Base-by-base conservation (phyloP, 2,888 invertebrate genomes). In the Celastrina argiolus region DNA sequence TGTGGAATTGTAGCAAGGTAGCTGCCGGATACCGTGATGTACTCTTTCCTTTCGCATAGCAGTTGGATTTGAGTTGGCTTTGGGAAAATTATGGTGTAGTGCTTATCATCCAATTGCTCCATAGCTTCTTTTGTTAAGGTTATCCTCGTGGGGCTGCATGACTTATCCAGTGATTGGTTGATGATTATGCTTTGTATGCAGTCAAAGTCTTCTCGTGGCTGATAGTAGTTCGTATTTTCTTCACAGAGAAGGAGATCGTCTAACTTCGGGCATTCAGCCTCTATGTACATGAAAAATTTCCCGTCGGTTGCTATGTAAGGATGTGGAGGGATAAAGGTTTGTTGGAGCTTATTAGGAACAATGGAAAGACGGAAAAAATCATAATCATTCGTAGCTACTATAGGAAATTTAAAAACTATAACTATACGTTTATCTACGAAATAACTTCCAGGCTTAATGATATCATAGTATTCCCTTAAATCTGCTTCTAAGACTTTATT, bases 241-340 rank as follows among this genome's bases (percentile, higher is more conserved):
- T 68, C 69, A 26, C 68, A 69, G 39, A 71, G 58, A 65, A 68
- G 65, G 41, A 59, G 28, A 51, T 68, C 5, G 64, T 14, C 69
- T 64, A 42, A 16, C 42, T 42, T 42, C 2, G 42, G 42, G n/a
- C 42, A 42, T 42, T 42, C 42, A 4, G 42, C 8, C 2, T 42
- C 7, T 8, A 42, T 7, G 42, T 69, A 72, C 70, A 69, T 64
- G 41, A 66, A 68, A 22, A 18, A 22, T 34, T 65, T 67, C 65
- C 66, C 61, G 66, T 69, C 66, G 56, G 69, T 72, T 70, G 72
- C 73, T 67, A 73, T 45, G 26, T 56, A 70, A 31, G 73, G 72
- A 65, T 42, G 69, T 41, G 69, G 56, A 28, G 71, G 70, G 14
- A 72, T 66, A 45, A 70, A 65, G 42, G 64, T 67, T 56, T 70